Evolutionary conservation across 2,888 invertebrate genomes (phyloP).

Genomic region (Rhimphoctona megacephalus): DNA sequence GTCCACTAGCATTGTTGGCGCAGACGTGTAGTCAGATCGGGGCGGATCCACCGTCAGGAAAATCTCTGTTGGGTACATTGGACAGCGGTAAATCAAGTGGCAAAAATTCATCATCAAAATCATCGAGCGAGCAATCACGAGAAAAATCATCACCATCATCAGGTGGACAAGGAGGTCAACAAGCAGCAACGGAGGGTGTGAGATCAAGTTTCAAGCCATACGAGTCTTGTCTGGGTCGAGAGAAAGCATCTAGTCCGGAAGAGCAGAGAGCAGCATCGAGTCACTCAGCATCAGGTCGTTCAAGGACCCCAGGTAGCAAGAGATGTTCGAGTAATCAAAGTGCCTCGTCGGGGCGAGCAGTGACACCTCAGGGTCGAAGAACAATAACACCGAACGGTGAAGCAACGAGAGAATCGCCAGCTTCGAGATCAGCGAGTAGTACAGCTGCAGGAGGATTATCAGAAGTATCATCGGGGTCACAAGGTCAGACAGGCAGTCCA

Average conservation of each 20-base stretch:
- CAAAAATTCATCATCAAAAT: conserved; percentile 79
- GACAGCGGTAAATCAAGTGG: conserved; percentile 89
- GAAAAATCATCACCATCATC: conserved; percentile 87
- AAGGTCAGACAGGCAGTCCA: conserved; percentile 71
- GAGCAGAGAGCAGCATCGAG: conserved; percentile 86
- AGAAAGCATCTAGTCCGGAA: conserved; percentile 90
- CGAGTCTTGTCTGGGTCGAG: conserved; percentile 89
- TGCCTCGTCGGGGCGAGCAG: conserved; percentile 87
- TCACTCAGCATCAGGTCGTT: conserved; percentile 80
- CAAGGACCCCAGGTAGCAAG: conserved; percentile 79
- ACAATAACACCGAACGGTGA: conserved; percentile 86
- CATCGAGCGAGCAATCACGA: conserved; percentile 83
- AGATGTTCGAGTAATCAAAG: conserved; percentile 93
- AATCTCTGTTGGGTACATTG: conserved; percentile 90
- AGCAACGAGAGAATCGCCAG: conserved; percentile 77
- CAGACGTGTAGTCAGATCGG: conserved; percentile 99
- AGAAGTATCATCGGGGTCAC: conserved; percentile 57
- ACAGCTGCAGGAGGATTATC: conserved; percentile 52
- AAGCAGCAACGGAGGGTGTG: conserved; percentile 83
- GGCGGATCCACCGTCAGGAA: conserved; percentile 92
- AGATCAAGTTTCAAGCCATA: conserved; percentile 92
- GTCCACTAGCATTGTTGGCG: conserved; percentile 96
- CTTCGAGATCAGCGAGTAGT: conserved; percentile 82
- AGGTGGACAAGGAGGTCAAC: conserved; percentile 69
- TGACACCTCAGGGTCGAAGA: conserved; percentile 85